These are phyloP conservation scores for Mellivora capensis DNA, from an alignment of 2,113 vertebrate genomes.

Conservation along the genomic window DNA sequence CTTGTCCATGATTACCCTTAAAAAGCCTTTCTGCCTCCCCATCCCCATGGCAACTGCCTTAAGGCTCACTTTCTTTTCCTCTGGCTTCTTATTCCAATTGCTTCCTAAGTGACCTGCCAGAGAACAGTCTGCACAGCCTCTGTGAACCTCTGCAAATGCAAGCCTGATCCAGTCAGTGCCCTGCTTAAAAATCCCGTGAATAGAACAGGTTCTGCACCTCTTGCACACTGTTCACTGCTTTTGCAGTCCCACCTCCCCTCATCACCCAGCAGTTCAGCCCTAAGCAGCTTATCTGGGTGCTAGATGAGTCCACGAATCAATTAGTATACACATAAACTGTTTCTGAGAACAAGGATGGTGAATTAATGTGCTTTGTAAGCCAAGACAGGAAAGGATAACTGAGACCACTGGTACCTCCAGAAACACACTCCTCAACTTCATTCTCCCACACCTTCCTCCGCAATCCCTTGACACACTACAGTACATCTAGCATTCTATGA, in stretches of 20 bases:
- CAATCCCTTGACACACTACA: background rate
- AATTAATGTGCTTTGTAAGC: background rate
- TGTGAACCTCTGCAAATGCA: background rate
- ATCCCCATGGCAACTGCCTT: slow-evolving; percentile 33
- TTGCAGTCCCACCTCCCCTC: background rate
- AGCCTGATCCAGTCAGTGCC: background rate
- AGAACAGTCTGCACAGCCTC: background rate
- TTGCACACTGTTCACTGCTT: background rate
- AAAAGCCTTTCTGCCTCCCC: slow-evolving; percentile 19
- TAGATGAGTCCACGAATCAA: background rate
- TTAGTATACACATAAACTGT: background rate
- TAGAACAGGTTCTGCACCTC: background rate
- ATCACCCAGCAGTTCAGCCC: background rate
- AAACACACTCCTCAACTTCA: background rate
- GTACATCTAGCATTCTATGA: background rate
- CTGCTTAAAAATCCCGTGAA: background rate
- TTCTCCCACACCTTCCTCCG: no score
- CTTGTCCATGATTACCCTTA: background rate
- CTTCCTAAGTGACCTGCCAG: background rate
- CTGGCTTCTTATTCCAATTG: slow-evolving; percentile 12
- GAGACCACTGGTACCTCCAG: background rate
- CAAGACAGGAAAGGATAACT: background rate
- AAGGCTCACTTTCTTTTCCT: background rate
- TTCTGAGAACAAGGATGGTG: background rate
- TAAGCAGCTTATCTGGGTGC: background rate